Evolutionary conservation across 2,113 vertebrate species (phyloP), one percentile per base, ranked within the genome.

Genomic region (Ophthalmolycus amberensis): DNA sequence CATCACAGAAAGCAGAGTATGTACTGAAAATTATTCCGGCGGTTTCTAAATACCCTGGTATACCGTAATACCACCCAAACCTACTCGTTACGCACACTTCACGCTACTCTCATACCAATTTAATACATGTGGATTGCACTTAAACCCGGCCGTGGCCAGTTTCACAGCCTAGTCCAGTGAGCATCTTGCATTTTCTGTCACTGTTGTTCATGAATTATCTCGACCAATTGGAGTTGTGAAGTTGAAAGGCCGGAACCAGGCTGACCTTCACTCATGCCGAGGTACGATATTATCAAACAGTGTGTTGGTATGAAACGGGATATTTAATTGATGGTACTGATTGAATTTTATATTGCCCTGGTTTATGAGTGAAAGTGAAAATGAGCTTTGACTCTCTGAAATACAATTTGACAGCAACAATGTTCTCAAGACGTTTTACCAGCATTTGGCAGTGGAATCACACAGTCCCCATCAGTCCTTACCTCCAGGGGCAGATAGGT

Each of bases 401-500:
- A 42, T 15, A 15, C 15, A 71, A 54, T 54, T 27, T 40, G 11
- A 8, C n/a, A 72, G 25, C 27, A 40, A 44, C 44, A 44, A 6
- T 3, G 18, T 5, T 40, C 3, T 62, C 12, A 11, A 54, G 52
- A 69, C 0, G 18, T 42, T 42, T 27, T 7, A 44, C 2, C 25
- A 42, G 34, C 5, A 38, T 42, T 40, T 58, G 52, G 50, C 34
- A 25, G 9, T 29, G 42, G 8, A 48, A 6, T 29, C 18, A 14
- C 20, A 2, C 44, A 25, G 38, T 58, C 5, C 11, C 11, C 5
- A 3, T 27, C 11, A 0, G 46, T 38, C 8, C 92, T 97, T 93
- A 99, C 98, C 96, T 99, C 98, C 88, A 99, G 95, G 82, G 98
- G 98, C 93, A 99, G 96, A 92, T 99, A 99, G 79, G 98, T 99